phyloP scores from a whole-genome alignment of 2,113 vertebrate genomes.

The Proteles cristata region DNA sequence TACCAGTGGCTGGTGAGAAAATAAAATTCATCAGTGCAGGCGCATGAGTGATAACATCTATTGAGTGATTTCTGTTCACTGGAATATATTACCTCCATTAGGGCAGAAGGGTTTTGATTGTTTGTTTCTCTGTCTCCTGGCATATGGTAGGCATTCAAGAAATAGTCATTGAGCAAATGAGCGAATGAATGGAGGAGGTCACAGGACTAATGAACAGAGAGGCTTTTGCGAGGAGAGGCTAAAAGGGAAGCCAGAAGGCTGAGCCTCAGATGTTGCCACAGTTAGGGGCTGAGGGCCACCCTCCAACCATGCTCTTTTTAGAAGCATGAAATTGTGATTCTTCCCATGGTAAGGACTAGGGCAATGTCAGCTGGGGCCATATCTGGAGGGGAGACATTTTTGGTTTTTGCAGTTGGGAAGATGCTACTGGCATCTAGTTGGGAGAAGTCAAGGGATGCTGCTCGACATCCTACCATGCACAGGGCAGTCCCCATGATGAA shows the following conservation, averaged over 20 bases:
- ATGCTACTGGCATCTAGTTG: background rate
- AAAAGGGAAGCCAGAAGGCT: background rate
- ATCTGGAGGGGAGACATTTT: background rate
- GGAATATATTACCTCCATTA: background rate
- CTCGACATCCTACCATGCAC: background rate
- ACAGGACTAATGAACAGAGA: background rate
- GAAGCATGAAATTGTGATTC: background rate
- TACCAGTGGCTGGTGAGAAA: background rate
- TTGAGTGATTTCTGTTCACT: background rate
- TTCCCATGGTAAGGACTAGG: background rate
- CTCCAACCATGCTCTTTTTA: background rate
- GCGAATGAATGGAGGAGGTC: background rate
- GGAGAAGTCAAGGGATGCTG: background rate
- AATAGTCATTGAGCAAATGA: background rate
- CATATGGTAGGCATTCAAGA: background rate
- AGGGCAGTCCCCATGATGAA: background rate
- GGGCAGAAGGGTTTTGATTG: background rate
- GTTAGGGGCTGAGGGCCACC: background rate
- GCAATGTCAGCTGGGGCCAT: background rate
- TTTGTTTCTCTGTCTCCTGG: background rate
- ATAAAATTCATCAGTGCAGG: background rate
- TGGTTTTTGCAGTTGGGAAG: background rate
- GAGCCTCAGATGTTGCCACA: background rate
- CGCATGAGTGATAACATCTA: rapidly evolving
- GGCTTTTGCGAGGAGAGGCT: background rate